Percentiles rank a stretch among this genome's conserved stretches.
phyloP scores from a whole-genome alignment of 2,797 vertebrate species.

The Echiichthys vipera region DNA sequence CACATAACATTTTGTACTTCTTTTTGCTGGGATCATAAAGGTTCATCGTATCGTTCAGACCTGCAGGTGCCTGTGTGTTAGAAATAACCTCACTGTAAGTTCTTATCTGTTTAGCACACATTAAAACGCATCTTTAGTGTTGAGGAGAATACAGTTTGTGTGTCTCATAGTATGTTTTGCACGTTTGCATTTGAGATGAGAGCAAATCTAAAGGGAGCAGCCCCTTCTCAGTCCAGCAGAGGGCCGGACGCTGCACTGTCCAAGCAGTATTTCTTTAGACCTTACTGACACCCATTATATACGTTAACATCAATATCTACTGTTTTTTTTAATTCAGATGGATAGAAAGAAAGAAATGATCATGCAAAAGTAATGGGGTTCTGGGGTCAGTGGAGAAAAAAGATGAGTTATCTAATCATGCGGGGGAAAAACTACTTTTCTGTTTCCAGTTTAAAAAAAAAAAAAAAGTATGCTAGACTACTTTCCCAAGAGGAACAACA shows the following conservation, averaged over 20 bases:
- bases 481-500: too few relatives aligned
- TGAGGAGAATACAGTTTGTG: neutral
- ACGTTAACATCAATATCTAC: too few relatives aligned
- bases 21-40: conserved; percentile 18
- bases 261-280: neutral
- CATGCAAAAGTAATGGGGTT: too few relatives aligned
- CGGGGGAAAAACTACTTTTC: too few relatives aligned
- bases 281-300: too few relatives aligned
- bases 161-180: neutral
- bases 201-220: neutral
- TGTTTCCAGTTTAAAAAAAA: too few relatives aligned
- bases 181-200: conserved; percentile 1
- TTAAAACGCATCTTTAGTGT: neutral
- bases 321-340: too few relatives aligned
- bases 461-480: too few relatives aligned
- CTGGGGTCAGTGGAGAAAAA: too few relatives aligned
- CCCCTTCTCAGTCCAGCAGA: conserved; percentile 44
- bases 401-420: too few relatives aligned
- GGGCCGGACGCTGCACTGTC: conserved; percentile 6
- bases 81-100: neutral
- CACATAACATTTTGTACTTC: too few relatives aligned
- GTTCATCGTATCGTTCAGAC: conserved; percentile 25
- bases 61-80: neutral
- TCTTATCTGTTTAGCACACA: neutral
- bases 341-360: too few relatives aligned